phyloP scores from a whole-genome alignment of 2,888 invertebrate species.

The Microdon myrmicae region DNA sequence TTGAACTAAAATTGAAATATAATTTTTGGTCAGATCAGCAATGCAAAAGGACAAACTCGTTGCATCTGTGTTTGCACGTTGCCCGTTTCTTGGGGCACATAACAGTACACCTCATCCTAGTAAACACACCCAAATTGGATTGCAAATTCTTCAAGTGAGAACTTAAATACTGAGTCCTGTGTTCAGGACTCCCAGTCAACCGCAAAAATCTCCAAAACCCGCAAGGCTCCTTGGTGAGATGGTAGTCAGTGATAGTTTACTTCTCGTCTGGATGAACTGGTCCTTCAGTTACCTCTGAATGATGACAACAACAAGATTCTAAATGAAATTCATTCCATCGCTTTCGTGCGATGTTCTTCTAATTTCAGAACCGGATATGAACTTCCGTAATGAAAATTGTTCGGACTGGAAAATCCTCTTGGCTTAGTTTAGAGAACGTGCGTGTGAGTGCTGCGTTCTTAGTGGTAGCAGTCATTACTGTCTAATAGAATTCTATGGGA shows the following conservation, averaged over 20 bases:
- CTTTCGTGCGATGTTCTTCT: slow-evolving; percentile 57
- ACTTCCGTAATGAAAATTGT: slow-evolving; percentile 89
- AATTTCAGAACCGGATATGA: slow-evolving; percentile 78
- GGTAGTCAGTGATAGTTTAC: slow-evolving; percentile 5
- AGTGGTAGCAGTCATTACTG: not conserved
- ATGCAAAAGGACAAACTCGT: slow-evolving; percentile 12
- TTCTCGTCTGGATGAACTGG: slow-evolving; percentile 14
- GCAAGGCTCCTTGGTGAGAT: slow-evolving; percentile 41
- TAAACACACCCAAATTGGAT: slow-evolving; percentile 45
- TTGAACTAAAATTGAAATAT: slow-evolving; percentile 47
- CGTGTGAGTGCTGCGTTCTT: not conserved
- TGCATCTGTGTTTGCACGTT: slow-evolving; percentile 14
- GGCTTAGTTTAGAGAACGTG: slow-evolving; percentile 57
- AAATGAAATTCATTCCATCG: slow-evolving; percentile 46
- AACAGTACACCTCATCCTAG: slow-evolving; percentile 27
- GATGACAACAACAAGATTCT: slow-evolving; percentile 42
- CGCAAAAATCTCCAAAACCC: slow-evolving; percentile 44
- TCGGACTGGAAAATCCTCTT: slow-evolving; percentile 63
- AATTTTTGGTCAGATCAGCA: slow-evolving; percentile 45
- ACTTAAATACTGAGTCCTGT: slow-evolving; percentile 38
- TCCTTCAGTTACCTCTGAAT: slow-evolving; percentile 18
- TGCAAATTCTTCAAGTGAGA: slow-evolving; percentile 51
- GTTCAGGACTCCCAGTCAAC: slow-evolving; percentile 28
- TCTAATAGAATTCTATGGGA: slow-evolving; percentile 5
- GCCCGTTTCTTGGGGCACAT: slow-evolving; percentile 20